These are phyloP conservation scores for Rachycentron canadum DNA, from an alignment of 2,797 vertebrate genomes.

Conservation along the genomic window DNA sequence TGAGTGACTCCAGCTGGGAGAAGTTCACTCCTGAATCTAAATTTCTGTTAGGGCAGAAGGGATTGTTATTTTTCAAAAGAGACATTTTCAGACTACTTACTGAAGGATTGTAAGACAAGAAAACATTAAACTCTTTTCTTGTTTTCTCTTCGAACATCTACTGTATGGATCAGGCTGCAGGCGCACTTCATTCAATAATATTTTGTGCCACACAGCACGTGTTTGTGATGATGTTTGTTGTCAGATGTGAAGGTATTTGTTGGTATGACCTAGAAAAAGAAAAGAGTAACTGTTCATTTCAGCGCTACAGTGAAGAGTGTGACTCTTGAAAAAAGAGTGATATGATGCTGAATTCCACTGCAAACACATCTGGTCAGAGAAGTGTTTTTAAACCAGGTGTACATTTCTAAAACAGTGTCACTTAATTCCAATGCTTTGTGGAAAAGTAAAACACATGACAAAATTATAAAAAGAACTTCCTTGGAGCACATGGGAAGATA, in stretches of 20 bases:
- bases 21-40: conserved; percentile 38
- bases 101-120: background rate
- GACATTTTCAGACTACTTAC: background rate
- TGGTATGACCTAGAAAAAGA: conserved; percentile 56
- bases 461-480: background rate
- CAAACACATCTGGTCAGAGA: background rate
- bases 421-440: background rate
- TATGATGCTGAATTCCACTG: background rate
- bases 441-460: background rate
- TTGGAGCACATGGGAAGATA: background rate
- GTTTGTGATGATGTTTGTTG: conserved; percentile 40
- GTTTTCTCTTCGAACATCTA: conserved; percentile 9
- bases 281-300: conserved; percentile 13
- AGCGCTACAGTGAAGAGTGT: background rate
- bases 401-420: background rate
- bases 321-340: background rate
- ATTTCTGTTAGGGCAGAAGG: conserved; percentile 1
- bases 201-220: conserved; percentile 26
- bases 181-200: conserved; percentile 14
- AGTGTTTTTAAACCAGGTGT: background rate
- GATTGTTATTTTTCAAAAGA: conserved; percentile 12
- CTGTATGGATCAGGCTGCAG: conserved; percentile 18
- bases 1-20: conserved; percentile 44
- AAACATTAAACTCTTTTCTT: background rate
- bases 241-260: conserved; percentile 31